phyloP scores from a whole-genome alignment of 64 coral and sea anemone genomes.

The Anthopleura sola region DNA sequence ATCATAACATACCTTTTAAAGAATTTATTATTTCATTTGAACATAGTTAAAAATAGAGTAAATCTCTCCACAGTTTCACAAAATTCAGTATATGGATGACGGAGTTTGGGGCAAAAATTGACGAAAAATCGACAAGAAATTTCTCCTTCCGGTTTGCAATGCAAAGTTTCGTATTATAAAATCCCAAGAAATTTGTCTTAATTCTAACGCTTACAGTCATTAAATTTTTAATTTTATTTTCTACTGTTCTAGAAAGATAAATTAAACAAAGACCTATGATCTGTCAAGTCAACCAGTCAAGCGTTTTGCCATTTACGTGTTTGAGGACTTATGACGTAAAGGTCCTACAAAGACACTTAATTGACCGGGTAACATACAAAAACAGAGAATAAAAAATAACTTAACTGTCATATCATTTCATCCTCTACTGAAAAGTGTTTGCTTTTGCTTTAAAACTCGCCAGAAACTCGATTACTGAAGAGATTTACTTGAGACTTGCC shows the following conservation, averaged over 20 bases:
- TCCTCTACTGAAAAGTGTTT: neutral
- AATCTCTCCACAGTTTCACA: neutral
- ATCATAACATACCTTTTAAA: neutral
- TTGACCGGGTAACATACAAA: neutral
- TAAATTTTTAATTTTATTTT: neutral
- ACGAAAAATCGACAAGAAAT: neutral
- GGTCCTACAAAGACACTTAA: neutral
- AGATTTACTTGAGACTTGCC: no score
- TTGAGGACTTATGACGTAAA: neutral
- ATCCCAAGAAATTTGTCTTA: neutral
- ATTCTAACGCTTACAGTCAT: neutral
- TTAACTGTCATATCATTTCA: neutral
- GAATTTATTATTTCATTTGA: neutral
- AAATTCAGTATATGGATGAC: neutral
- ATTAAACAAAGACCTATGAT: neutral
- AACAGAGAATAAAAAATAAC: neutral
- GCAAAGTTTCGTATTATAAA: neutral
- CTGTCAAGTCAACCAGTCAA: neutral
- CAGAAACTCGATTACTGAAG: no score
- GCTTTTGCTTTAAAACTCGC: neutral
- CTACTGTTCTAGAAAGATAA: neutral
- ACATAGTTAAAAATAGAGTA: neutral
- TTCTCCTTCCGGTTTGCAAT: neutral
- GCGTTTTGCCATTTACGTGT: slow-evolving; percentile 6
- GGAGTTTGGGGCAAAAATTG: no score